Base-by-base conservation (phyloP, 2,797 vertebrate species). In the Thamnophis elegans region DNA sequence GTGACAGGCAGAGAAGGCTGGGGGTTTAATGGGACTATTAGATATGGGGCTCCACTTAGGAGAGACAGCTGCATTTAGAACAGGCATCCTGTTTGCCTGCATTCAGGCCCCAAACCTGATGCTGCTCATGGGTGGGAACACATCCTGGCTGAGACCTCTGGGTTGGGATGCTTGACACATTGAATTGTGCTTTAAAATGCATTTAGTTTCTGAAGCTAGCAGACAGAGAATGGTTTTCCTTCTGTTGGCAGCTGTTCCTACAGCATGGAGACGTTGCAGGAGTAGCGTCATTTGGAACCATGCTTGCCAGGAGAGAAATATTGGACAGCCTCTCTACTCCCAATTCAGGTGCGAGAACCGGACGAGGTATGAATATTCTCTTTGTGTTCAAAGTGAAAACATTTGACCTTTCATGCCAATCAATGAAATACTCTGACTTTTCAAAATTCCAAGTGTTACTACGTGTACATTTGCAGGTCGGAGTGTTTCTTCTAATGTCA, bases 191-290 rank as follows among this genome's bases (percentile, higher is more conserved):
- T 85, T 1, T 11, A 62, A 59, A 85, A 55, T 18, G 54, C 62
- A 93, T 56, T 55, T 92, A 73, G 47, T 59, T 93, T 9, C 11
- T 32, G 16, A 0, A 2, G 22, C 1, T 68, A 18, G 87, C 59
- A 92, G 94, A 92, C 85, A 58, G 87, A 59, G 14, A 18, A 58
- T 93, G 78, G 7, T 1, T 91, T 82, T 87, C 91, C 65, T 85
- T 51, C 16, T 3, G 88, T 85, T 13, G 73, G 59, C 28, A 93
- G 87, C 59, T 78, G 54, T 78, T 90, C 92, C 32, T 88, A 62
- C 3, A 28, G 47, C 82, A 73, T 68, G 85, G 68, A 51, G 59
- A 85, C 65, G 53, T 62, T 82, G 36, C 20, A 82, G 73, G 73
- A 47, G 36, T 9, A 82, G 18, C 4, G 1, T 47, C 73, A 5